Percentiles rank a stretch among this genome's conserved stretches.
Evolutionary conservation across 1,140 invertebrate genomes (phyloP).

Genomic region (Bombus affinis): DNA sequence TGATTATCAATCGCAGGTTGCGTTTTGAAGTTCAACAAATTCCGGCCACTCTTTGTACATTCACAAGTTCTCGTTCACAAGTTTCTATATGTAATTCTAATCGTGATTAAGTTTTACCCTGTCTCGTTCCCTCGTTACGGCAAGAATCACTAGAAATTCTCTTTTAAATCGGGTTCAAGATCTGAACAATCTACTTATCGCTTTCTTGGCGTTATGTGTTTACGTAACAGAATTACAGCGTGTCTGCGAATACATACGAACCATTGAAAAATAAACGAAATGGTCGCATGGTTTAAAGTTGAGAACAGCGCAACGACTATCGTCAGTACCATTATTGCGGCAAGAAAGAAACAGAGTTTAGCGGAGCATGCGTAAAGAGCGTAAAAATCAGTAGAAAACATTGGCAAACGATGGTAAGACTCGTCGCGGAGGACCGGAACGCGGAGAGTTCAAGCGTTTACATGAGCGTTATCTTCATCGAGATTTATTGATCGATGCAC

Average conservation of each 20-base stretch:
- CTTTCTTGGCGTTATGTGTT: too few relatives aligned
- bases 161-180: neutral
- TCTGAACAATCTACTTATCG: too few relatives aligned
- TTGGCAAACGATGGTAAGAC: neutral
- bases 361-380: too few relatives aligned
- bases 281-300: too few relatives aligned
- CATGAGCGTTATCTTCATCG: constrained; percentile 57
- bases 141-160: neutral
- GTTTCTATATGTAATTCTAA: neutral
- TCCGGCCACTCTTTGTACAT: neutral
- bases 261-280: too few relatives aligned
- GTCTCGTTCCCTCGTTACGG: neutral
- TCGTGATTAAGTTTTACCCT: neutral
- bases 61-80: too few relatives aligned
- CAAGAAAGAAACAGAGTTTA: too few relatives aligned
- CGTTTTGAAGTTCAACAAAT: neutral
- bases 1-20: neutral
- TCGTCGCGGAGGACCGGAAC: neutral
- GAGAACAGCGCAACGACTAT: too few relatives aligned
- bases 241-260: neutral
- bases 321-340: neutral
- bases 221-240: too few relatives aligned
- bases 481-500: constrained; percentile 64
- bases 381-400: neutral
- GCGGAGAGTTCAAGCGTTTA: constrained; percentile 40